These are phyloP conservation scores for Xiphydria camelus DNA, from an alignment of 2,888 invertebrate species.

Conservation along the genomic window DNA sequence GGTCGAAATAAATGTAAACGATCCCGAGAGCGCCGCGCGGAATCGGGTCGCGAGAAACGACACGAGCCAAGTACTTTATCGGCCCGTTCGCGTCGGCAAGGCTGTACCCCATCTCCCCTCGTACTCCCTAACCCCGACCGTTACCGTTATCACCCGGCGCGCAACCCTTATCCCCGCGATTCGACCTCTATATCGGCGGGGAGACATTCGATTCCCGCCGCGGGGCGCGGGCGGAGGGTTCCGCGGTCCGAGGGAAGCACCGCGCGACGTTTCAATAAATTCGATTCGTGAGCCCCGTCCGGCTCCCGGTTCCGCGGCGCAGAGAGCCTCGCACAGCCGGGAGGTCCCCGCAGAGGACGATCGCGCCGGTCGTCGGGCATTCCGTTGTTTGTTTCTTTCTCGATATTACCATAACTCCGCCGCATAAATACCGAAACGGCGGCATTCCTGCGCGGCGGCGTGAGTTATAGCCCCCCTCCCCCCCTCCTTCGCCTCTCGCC, in stretches of 20 bases:
- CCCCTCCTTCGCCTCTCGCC: too few relatives aligned
- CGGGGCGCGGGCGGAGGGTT: background rate
- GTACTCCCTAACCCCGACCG: too few relatives aligned
- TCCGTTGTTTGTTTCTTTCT: slow-evolving; percentile 19
- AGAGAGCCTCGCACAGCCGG: slow-evolving; percentile 1
- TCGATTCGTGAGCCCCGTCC: slow-evolving; percentile 3
- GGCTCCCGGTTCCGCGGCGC: background rate
- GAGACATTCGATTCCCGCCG: background rate
- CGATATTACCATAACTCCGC: slow-evolving; percentile 28
- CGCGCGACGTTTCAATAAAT: slow-evolving; percentile 14
- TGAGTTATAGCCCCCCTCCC: slow-evolving; percentile 27
- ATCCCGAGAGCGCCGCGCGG: too few relatives aligned
- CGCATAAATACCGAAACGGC: slow-evolving; percentile 23
- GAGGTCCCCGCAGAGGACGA: slow-evolving; percentile 5
- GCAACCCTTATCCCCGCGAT: too few relatives aligned
- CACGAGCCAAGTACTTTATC: too few relatives aligned
- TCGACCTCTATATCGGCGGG: too few relatives aligned
- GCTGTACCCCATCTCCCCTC: too few relatives aligned
- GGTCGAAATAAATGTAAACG: too few relatives aligned
- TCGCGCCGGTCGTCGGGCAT: slow-evolving; percentile 12
- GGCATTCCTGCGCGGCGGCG: slow-evolving; percentile 19
- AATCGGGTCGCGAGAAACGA: too few relatives aligned
- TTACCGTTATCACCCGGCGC: too few relatives aligned
- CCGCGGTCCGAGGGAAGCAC: background rate
- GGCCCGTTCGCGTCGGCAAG: too few relatives aligned